Conservation (phyloP, 2,888 invertebrate species). For the Endomychus coccineus region DNA sequence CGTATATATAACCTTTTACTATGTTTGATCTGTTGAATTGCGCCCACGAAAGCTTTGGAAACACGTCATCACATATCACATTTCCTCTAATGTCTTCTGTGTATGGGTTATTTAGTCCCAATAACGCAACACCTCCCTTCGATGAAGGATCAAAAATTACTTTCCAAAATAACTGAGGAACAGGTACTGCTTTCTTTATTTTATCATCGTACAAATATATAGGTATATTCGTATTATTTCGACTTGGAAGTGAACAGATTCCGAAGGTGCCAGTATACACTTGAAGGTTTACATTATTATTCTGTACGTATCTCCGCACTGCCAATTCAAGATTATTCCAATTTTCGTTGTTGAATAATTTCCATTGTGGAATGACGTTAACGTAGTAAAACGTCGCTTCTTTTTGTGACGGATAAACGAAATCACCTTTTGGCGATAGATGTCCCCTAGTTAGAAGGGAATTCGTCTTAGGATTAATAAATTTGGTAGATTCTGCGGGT, state of each 20-base stretch:
- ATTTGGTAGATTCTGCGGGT: constrained; percentile 27
- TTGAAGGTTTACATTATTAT: constrained; percentile 1
- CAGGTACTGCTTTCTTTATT: constrained; percentile 39
- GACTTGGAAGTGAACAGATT: constrained; percentile 48
- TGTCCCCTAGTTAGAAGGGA: constrained; percentile 49
- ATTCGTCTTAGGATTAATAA: constrained; percentile 39
- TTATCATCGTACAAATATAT: constrained; percentile 31
- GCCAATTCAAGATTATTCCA: constrained; percentile 37
- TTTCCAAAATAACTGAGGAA: constrained; percentile 54
- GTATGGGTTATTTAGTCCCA: constrained; percentile 57
- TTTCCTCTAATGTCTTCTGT: constrained; percentile 23
- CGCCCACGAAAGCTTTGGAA: constrained; percentile 54
- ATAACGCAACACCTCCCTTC: constrained; percentile 50
- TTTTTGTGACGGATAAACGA: constrained; percentile 49
- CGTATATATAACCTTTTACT: constrained; percentile 53
- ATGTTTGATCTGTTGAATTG: constrained; percentile 47
- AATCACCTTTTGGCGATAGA: constrained; percentile 52
- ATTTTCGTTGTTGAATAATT: constrained; percentile 49
- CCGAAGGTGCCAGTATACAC: constrained; percentile 47
- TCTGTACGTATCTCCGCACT: constrained; percentile 5
- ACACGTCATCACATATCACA: constrained; percentile 43
- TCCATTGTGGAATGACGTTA: constrained; percentile 57
- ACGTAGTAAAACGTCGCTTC: constrained; percentile 52
- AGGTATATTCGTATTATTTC: constrained; percentile 25
- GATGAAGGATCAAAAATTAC: constrained; percentile 49